These are phyloP conservation scores for Agrotis exclamationis DNA, from an alignment of 2,888 invertebrate species.

Conservation along the genomic window DNA sequence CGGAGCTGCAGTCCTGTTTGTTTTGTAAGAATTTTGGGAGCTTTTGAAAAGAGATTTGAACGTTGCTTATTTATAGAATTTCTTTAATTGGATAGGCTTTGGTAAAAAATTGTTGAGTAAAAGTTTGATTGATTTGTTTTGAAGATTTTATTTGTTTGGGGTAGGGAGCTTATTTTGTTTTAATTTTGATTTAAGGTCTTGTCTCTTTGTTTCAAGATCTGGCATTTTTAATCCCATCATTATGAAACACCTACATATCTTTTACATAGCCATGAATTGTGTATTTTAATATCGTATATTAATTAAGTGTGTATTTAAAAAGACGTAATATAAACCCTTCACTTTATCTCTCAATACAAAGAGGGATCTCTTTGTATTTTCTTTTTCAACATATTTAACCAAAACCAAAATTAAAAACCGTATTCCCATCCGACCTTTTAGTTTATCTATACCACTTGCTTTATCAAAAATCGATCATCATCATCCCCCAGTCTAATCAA, in stretches of 20 bases:
- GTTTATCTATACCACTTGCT: slow-evolving; percentile 28
- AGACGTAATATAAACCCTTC: too few relatives aligned
- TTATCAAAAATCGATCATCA: slow-evolving; percentile 56
- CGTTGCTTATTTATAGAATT: slow-evolving; percentile 38
- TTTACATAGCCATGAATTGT: background rate
- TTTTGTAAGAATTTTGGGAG: slow-evolving; percentile 40
- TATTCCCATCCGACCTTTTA: background rate
- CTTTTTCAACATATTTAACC: background rate
- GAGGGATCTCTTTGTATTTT: background rate
- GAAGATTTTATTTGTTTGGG: slow-evolving; percentile 17
- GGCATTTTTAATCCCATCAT: background rate
- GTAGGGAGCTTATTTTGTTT: slow-evolving; percentile 19
- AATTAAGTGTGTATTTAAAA: too few relatives aligned
- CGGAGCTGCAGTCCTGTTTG: slow-evolving; percentile 48
- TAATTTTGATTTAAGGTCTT: background rate
- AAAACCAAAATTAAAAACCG: too few relatives aligned
- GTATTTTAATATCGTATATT: background rate
- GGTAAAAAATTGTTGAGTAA: slow-evolving; percentile 15
- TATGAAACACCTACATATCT: background rate
- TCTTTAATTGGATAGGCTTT: slow-evolving; percentile 35
- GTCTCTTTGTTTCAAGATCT: background rate
- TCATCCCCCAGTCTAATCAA: slow-evolving; percentile 46
- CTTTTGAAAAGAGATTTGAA: slow-evolving; percentile 31
- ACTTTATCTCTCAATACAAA: too few relatives aligned
- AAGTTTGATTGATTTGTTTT: slow-evolving; percentile 34